These are phyloP conservation scores for Ceraclea dissimilis DNA, from an alignment of 2,888 invertebrate species.

Conservation along the genomic window DNA sequence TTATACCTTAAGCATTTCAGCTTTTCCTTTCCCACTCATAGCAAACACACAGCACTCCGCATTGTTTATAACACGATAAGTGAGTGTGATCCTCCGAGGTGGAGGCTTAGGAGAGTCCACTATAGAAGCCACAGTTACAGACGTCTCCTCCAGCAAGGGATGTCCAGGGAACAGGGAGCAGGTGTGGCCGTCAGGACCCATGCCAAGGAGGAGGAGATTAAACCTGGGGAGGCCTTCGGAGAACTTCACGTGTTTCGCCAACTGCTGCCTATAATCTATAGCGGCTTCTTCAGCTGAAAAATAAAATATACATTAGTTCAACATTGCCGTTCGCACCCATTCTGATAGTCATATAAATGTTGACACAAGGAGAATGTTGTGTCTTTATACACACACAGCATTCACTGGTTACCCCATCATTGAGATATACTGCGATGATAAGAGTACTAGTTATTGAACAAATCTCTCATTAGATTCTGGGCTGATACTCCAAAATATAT, in stretches of 20 bases:
- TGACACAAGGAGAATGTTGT: too few species aligned
- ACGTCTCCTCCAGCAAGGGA: slow-evolving; percentile 53
- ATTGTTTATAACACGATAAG: slow-evolving; percentile 83
- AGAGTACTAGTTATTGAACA: background rate
- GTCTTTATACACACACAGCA: too few species aligned
- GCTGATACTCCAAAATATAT: too few species aligned
- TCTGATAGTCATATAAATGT: background rate
- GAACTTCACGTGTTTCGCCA: slow-evolving; percentile 53
- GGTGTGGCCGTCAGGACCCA: slow-evolving; percentile 98
- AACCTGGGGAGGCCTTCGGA: slow-evolving; percentile 59
- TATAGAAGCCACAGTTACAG: slow-evolving; percentile 71
- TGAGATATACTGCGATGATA: too few species aligned
- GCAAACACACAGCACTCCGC: slow-evolving; percentile 79
- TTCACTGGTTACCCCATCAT: too few species aligned
- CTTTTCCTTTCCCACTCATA: slow-evolving; percentile 77
- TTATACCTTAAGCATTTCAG: slow-evolving; percentile 82
- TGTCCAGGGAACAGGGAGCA: slow-evolving; percentile 93
- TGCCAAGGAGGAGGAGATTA: slow-evolving; percentile 85
- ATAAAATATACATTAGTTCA: too few species aligned
- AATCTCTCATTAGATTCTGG: too few species aligned
- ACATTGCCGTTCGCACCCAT: background rate
- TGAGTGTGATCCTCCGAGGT: slow-evolving; percentile 81
- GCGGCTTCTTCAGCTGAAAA: slow-evolving; percentile 66
- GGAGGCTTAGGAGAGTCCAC: slow-evolving; percentile 96
- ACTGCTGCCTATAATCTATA: slow-evolving; percentile 60